Evolutionary conservation across 2,888 invertebrate species (phyloP), one percentile per base, ranked within the genome.

Genomic region (Tanaodytes sp.): DNA sequence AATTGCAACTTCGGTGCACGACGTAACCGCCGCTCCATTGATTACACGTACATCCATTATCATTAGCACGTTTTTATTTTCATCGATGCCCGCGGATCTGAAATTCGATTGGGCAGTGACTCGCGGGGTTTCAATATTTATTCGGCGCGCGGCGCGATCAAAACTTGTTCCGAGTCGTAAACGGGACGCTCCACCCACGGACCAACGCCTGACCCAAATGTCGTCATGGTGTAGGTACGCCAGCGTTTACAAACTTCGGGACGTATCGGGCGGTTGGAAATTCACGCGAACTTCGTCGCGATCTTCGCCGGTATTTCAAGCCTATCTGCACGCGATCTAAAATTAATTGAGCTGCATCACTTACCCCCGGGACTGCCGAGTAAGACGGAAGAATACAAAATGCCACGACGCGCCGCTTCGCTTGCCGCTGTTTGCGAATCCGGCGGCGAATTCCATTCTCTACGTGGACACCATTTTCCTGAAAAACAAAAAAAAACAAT

Each of bases 401-500:
- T 92, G 85, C 94, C 92, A 88, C 94, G 91, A 87, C 94, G 92
- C 84, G 91, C 90, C 77, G 90, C 91, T 80, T 91, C 89, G 81
- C 86, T 88, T 72, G 89, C 89, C 85, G 90, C 91, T 87, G 91
- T 84, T 77, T 86, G 88, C 79, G 93, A 92, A 86, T 94, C 94
- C 78, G 92, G 92, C 80, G 93, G 93, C 79, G 93, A 92, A 78
- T 92, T 93, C 94, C 94, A 94, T 86, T 94, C 94, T 87, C 94
- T 91, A 86, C 94, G 90, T 84, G 91, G 91, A 90, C 94, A 94
- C 94, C 94, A 94, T 90, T 94, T 94, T 87, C 94, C 94, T 95
- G 89, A 9, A 90, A 59, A 72, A 40, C 61, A 69, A 15, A 51
- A 12, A 69, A 2, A 19, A 33, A 48, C n/a, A n/a, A n/a, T n/a